A percentile compares a stretch with the other conserved stretches of the same genome.
phyloP scores from a whole-genome alignment of 2,797 vertebrate genomes.

The Cossypha heuglini region DNA sequence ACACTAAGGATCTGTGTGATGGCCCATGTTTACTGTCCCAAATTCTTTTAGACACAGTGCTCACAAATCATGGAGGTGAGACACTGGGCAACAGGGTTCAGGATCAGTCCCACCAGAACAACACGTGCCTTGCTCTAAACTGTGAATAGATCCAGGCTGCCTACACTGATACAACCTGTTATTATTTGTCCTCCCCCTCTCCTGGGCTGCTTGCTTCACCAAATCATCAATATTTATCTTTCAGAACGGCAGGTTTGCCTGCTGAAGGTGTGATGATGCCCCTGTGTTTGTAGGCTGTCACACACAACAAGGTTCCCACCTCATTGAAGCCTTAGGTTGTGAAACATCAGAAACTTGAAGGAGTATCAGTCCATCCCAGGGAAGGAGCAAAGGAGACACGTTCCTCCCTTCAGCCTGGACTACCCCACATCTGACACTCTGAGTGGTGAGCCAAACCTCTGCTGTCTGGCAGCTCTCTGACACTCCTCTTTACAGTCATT shows the following conservation, averaged over 20 bases:
- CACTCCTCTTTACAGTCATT: neutral
- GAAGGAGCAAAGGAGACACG: neutral
- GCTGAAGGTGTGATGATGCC: neutral
- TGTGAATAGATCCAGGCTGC: neutral
- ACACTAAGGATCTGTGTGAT: neutral
- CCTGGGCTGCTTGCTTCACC: neutral
- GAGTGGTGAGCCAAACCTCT: neutral
- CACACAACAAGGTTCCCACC: neutral
- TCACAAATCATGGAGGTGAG: neutral
- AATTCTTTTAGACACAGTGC: rapidly evolving
- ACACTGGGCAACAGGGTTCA: neutral
- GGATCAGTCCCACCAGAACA: neutral
- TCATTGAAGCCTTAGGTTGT: neutral
- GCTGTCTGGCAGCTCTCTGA: neutral
- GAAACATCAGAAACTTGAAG: neutral
- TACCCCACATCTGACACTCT: neutral
- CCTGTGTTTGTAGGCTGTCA: neutral
- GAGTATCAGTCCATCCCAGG: neutral
- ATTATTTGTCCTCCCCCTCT: neutral
- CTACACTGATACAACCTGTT: neutral
- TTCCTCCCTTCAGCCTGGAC: neutral
- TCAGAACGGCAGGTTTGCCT: neutral
- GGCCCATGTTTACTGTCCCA: neutral
- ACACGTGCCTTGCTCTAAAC: neutral
- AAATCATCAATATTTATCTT: neutral